Conservation (phyloP, 2,797 vertebrate genomes). For the Furcifer pardalis region DNA sequence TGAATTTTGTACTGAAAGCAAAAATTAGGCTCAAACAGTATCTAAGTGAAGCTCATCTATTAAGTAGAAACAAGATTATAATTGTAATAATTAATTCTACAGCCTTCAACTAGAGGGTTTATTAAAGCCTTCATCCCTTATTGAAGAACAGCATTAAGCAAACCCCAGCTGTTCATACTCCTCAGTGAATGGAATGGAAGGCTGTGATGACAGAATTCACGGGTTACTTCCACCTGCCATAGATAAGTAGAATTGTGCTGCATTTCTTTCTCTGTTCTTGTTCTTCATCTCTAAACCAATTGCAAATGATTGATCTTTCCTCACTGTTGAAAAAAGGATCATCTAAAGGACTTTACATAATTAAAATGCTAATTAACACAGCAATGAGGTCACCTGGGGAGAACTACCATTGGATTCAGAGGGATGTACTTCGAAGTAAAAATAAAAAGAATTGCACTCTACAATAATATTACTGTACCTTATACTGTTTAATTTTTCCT, state of each 20-base stretch:
- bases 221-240: background rate
- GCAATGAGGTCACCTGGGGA: background rate
- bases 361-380: background rate
- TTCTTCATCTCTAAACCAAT: background rate
- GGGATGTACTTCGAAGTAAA: background rate
- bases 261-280: background rate
- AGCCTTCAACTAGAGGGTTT: background rate
- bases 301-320: background rate
- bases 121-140: background rate
- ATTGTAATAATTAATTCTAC: conserved; percentile 2
- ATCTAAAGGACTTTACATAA: background rate
- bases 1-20: conserved; percentile 32
- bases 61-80: background rate
- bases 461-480: background rate
- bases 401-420: background rate
- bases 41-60: background rate
- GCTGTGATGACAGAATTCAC: background rate
- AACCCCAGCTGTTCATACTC: background rate
- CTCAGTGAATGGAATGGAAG: background rate
- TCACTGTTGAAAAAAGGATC: background rate
- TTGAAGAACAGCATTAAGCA: background rate
- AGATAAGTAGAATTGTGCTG: background rate
- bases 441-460: background rate
- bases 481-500: background rate
- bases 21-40: conserved; percentile 32